Base-by-base conservation (phyloP, 2,888 invertebrate genomes). In the Torymus texanus region DNA sequence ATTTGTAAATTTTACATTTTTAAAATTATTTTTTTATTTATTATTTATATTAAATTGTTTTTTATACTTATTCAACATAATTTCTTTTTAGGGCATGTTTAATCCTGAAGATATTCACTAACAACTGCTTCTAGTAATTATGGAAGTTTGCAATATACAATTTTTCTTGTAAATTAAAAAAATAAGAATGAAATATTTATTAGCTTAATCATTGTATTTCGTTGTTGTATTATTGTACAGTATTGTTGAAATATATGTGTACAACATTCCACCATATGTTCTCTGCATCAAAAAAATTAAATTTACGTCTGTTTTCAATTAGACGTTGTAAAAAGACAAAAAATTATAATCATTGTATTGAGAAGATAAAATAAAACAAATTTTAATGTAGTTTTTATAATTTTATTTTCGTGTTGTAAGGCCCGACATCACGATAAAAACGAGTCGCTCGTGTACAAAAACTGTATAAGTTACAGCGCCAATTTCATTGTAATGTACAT, bases 11-110 rank as follows among this genome's bases (percentile, higher is more conserved):
- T 3, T 5, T 29, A 29, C 5, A 3, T 29, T 29, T 29, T 29
- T 29, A n/a, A 41, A 8, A 8, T 41, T 41, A 41, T 41, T 41
- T 29, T n/a, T 59, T 59, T 59, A 18, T 16, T 59, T 16, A 16
- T 59, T 16, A 59, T 18, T 59, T 59, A 16, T 59, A 18, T 59
- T 14, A 59, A 18, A 68, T 50, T 51, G 2, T 65, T 11, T 13
- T 21, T 55, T 55, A 53, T 75, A 18, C n/a, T 75, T 16, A 61
- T 51, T 41, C 1, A 41, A 71, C 8, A 53, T 41, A 13, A 53
- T 86, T 86, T 87, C 89, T 89, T 87, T 85, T 87, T 93, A 95
- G 95, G 96, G 96, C 86, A 96, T 96, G 96, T 97, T 96, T 92
- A 95, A 95, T 90, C 95, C 96, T 41, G 96, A 97, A 75, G 96